Conservation (phyloP, 2,888 invertebrate species). For the Drosophila affinis region DNA sequence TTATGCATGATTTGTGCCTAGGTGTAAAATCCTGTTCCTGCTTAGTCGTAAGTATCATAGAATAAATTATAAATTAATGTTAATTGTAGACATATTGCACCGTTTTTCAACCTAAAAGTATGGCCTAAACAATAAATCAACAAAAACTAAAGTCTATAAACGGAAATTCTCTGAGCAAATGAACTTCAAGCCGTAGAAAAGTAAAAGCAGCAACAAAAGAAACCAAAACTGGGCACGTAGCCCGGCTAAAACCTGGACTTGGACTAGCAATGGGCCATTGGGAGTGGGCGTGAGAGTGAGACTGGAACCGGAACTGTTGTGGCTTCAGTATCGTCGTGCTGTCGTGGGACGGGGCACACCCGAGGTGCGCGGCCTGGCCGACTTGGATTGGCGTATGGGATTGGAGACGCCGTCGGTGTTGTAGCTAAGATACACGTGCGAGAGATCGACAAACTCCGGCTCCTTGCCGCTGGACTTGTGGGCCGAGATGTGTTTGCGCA, state of each 20-base stretch:
- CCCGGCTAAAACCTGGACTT: conserved; percentile 31
- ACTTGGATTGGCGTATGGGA: conserved; percentile 85
- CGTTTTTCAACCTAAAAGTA: conserved; percentile 63
- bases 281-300: background rate
- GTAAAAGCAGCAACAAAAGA: conserved; percentile 57
- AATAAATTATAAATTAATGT: conserved; percentile 50
- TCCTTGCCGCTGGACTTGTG: conserved; percentile 83
- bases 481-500: conserved; percentile 88
- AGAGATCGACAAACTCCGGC: conserved; percentile 87
- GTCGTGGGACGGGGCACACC: conserved; percentile 85
- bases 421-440: conserved; percentile 88
- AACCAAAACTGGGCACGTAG: conserved; percentile 69
- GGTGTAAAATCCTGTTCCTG: conserved; percentile 42
- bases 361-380: conserved; percentile 84
- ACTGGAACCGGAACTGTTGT: conserved; percentile 21
- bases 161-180: conserved; percentile 55
- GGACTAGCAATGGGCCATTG: conserved; percentile 17
- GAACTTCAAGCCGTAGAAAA: conserved; percentile 64
- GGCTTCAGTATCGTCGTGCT: conserved; percentile 80
- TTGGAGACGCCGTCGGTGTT: conserved; percentile 86
- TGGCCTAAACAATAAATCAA: conserved; percentile 67
- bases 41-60: conserved; percentile 43
- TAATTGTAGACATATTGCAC: conserved; percentile 66
- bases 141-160: conserved; percentile 47
- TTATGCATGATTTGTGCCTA: conserved; percentile 42